Percentiles rank a stretch among this genome's conserved stretches.
These are phyloP conservation scores for Cataglyphis cursor DNA, from an alignment of 2,888 invertebrate species.

Conservation along the genomic window DNA sequence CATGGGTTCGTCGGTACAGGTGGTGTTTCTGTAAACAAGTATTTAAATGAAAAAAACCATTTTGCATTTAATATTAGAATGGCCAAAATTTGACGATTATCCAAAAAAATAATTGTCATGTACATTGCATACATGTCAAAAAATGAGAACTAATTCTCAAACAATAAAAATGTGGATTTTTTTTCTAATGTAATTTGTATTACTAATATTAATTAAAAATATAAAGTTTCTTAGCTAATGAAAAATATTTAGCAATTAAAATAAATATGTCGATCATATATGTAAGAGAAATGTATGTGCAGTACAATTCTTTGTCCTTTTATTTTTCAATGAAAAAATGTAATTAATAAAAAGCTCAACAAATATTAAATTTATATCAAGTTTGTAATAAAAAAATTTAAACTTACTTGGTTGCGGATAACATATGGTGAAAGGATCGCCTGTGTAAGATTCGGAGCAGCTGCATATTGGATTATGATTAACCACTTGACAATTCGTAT, in stretches of 20 bases:
- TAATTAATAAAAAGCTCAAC: conserved; percentile 3
- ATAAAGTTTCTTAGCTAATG: neutral
- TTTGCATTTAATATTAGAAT: neutral
- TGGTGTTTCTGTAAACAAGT: conserved; percentile 62
- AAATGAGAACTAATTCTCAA: neutral
- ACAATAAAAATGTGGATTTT: neutral
- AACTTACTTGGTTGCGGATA: conserved; percentile 87
- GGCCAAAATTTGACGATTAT: neutral
- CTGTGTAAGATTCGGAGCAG: conserved; percentile 91
- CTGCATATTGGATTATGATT: conserved; percentile 94
- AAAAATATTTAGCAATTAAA: neutral
- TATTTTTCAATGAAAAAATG: neutral
- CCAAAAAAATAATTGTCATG: neutral
- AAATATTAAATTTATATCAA: neutral
- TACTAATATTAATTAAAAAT: neutral
- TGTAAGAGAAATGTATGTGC: neutral
- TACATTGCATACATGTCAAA: neutral
- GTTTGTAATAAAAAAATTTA: neutral
- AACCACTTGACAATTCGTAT: conserved; percentile 93
- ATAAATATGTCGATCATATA: neutral
- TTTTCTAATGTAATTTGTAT: neutral
- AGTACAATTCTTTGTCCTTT: neutral
- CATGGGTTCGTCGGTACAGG: conserved; percentile 87
- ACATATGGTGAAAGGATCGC: conserved; percentile 92
- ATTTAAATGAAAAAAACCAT: conserved; percentile 3